phyloP scores from a whole-genome alignment of 1,140 invertebrate genomes.

The Drosophila athabasca region DNA sequence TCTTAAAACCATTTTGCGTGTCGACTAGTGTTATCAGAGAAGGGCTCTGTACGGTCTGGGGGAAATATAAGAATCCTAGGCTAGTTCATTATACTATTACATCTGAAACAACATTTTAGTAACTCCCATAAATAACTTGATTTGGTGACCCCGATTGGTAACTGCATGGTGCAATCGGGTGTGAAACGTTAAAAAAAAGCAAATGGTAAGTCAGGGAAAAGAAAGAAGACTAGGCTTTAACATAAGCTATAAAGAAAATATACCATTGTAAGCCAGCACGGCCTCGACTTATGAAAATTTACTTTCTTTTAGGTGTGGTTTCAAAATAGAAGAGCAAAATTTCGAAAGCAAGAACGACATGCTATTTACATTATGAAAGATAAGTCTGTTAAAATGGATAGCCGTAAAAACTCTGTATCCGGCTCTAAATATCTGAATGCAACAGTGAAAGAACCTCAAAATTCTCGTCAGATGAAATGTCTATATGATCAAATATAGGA shows the following conservation, averaged over 20 bases:
- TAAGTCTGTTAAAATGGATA: constrained; percentile 63
- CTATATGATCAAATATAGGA: constrained; percentile 69
- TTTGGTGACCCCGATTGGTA: no score
- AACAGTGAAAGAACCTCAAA: constrained; percentile 44
- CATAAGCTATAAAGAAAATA: no score
- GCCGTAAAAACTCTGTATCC: constrained; percentile 41
- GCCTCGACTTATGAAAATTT: not conserved
- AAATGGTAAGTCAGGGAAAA: no score
- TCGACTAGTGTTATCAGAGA: no score
- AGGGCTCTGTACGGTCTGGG: no score
- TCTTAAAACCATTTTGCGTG: no score
- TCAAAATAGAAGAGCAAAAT: constrained; percentile 69
- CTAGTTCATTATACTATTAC: no score
- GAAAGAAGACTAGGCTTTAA: no score
- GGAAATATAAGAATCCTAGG: no score
- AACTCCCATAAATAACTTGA: no score
- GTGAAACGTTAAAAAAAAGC: not conserved
- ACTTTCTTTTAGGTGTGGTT: constrained; percentile 67
- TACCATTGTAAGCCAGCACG: not conserved
- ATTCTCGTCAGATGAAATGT: constrained; percentile 64
- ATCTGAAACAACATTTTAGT: no score
- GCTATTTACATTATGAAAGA: constrained; percentile 76
- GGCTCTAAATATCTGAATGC: constrained; percentile 50
- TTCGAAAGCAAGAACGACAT: constrained; percentile 72
- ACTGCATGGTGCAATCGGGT: no score